These are phyloP conservation scores for Salmo trutta DNA, from an alignment of 2,797 vertebrate genomes.

Conservation along the genomic window DNA sequence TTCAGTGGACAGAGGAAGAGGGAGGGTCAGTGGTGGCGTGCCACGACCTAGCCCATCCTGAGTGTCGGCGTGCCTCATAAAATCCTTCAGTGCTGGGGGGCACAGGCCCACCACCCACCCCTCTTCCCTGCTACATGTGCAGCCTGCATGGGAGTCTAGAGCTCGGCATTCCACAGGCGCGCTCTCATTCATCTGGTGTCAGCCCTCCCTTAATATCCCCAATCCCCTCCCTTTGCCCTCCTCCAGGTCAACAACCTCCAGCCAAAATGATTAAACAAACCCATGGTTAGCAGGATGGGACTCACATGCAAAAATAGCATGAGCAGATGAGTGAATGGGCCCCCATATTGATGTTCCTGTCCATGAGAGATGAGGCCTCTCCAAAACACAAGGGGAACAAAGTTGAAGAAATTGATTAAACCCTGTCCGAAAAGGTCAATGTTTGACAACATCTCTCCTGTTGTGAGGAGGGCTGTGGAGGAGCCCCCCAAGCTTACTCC, in stretches of 20 bases:
- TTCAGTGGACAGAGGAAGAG: slow-evolving; percentile 41
- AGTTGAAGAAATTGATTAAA: slow-evolving; percentile 74
- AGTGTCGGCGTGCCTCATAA: slow-evolving; percentile 45
- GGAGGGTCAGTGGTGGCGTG: too few species aligned
- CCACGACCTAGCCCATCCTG: slow-evolving; percentile 54
- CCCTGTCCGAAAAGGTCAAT: slow-evolving; percentile 64
- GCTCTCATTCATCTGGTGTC: slow-evolving; percentile 41
- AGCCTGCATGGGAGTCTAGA: slow-evolving; percentile 21
- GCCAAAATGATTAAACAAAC: slow-evolving; percentile 52
- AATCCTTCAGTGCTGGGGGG: slow-evolving; percentile 41
- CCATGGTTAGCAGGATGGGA: slow-evolving; percentile 43
- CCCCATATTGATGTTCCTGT: slow-evolving; percentile 31
- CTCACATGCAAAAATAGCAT: slow-evolving; percentile 39
- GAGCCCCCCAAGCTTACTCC: slow-evolving; percentile 44
- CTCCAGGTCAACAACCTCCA: slow-evolving; percentile 49
- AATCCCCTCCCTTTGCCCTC: slow-evolving; percentile 32
- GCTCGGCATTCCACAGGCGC: slow-evolving; percentile 34
- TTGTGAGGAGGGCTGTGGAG: slow-evolving; percentile 68
- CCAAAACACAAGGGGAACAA: slow-evolving; percentile 67
- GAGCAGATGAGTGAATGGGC: slow-evolving; percentile 2
- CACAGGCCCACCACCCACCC: not conserved
- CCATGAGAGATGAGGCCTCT: slow-evolving; percentile 40
- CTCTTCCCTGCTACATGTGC: slow-evolving; percentile 8
- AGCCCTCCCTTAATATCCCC: slow-evolving; percentile 18
- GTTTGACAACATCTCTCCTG: slow-evolving; percentile 74